Percentiles rank a stretch among this genome's conserved stretches.
Evolutionary conservation across 1,140 invertebrate genomes (phyloP).

Genomic region (Drosophila aff.): DNA sequence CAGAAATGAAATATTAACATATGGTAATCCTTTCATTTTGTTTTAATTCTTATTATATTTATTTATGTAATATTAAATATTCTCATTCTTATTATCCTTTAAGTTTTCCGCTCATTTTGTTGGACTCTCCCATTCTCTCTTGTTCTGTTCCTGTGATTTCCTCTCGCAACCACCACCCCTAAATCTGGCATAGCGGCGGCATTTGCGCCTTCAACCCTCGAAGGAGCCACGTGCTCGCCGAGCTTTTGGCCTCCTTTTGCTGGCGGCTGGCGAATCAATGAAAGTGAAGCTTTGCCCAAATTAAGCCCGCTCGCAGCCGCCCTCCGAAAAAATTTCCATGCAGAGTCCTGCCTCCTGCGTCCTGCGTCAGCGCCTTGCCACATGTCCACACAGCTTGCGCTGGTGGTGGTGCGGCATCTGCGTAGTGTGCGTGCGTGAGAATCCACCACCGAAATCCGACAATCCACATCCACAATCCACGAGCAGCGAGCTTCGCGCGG

Average conservation of each 20-base stretch:
- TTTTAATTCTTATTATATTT: no score
- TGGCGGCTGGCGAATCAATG: constrained; percentile 46
- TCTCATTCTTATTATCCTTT: background rate
- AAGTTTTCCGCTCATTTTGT: background rate
- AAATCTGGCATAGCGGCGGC: constrained; percentile 28
- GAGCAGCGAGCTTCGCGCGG: constrained; percentile 47
- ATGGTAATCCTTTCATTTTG: no score
- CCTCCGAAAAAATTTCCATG: constrained; percentile 45
- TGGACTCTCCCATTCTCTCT: background rate
- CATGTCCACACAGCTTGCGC: background rate
- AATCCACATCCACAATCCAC: constrained; percentile 18
- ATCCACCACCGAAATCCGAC: constrained; percentile 24
- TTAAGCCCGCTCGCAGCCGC: constrained; percentile 24
- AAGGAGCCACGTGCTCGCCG: constrained; percentile 52
- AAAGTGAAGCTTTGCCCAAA: constrained; percentile 61
- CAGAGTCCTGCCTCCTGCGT: constrained; percentile 38
- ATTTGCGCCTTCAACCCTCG: constrained; percentile 51
- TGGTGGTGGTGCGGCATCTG: constrained; percentile 17
- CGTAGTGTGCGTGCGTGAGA: constrained; percentile 6
- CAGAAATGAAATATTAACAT: no score
- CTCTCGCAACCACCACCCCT: constrained; percentile 21
- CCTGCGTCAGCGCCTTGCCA: constrained; percentile 28
- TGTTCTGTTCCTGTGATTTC: background rate
- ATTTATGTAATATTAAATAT: background rate
- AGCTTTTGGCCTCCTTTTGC: constrained; percentile 60